Evolutionary conservation across 2,113 vertebrate genomes (phyloP).

Genomic region (Gallinago media): DNA sequence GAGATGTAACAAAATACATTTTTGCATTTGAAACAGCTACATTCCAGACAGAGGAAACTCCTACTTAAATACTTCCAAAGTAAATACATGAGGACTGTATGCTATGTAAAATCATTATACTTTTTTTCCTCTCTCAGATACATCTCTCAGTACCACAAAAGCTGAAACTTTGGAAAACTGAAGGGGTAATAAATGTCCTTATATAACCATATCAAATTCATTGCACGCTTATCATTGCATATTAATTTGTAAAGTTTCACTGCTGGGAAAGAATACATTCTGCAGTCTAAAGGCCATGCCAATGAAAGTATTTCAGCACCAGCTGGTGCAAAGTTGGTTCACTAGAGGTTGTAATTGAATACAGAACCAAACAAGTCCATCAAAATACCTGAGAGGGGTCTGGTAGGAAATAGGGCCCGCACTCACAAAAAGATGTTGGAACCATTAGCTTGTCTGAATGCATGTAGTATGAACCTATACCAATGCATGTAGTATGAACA

Average conservation of each 20-base stretch:
- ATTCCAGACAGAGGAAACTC: not conserved
- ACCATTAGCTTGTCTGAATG: no score
- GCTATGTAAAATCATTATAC: not conserved
- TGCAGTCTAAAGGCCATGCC: not conserved
- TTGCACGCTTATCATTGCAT: not conserved
- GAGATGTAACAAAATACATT: not conserved
- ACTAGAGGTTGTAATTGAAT: not conserved
- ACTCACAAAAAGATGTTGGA: no score
- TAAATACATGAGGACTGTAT: not conserved
- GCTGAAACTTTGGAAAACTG: not conserved
- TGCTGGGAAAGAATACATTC: not conserved
- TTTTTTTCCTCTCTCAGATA: not conserved
- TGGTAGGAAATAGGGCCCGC: no score
- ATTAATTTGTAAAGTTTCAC: not conserved
- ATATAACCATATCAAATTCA: not conserved
- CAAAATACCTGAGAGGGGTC: no score
- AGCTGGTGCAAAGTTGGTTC: not conserved
- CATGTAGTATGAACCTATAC: no score
- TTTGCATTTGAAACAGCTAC: not conserved
- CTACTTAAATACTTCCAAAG: not conserved
- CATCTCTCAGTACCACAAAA: not conserved
- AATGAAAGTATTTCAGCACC: not conserved
- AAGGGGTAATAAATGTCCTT: not conserved
- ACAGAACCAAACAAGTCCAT: not conserved
- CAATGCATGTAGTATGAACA: no score